phyloP scores from a whole-genome alignment of 2,113 vertebrate genomes.

The Vulpes ferrilata region DNA sequence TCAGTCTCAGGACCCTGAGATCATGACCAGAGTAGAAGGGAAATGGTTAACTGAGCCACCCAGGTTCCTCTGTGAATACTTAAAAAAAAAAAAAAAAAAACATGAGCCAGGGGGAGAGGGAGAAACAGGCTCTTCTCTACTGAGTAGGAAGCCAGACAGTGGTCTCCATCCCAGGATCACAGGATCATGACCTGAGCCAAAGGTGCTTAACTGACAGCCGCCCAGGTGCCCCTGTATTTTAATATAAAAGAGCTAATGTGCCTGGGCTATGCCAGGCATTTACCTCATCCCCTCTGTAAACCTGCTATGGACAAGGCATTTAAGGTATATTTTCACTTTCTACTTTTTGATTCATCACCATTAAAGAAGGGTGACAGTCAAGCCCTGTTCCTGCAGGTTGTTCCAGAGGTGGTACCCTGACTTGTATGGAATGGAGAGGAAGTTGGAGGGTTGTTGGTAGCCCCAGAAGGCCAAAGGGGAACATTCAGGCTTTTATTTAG shows the following conservation, averaged over 20 bases:
- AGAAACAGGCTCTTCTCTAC: neutral
- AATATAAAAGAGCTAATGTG: neutral
- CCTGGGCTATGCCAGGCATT: rapidly evolving
- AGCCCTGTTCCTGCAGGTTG: neutral
- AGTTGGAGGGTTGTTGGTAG: neutral
- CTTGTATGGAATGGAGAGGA: neutral
- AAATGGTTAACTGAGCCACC: too few species aligned
- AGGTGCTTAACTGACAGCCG: neutral
- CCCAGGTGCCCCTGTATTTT: neutral
- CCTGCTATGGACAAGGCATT: neutral
- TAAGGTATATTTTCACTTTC: neutral
- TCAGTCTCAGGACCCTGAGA: too few species aligned
- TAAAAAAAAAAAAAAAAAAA: too few species aligned
- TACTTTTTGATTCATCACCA: rapidly evolving
- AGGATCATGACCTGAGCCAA: neutral
- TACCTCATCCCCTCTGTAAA: rapidly evolving
- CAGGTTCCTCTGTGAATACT: too few species aligned
- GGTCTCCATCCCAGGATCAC: neutral
- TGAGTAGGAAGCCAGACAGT: neutral
- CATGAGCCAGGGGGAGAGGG: too few species aligned
- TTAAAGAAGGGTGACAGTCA: neutral
- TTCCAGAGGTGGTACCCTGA: rapidly evolving
- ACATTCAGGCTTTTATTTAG: rapidly evolving
- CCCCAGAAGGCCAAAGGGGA: neutral
- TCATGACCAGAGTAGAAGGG: too few species aligned